Evolutionary conservation across 2,888 invertebrate genomes (phyloP).

Genomic region (Odiellus spinosus): DNA sequence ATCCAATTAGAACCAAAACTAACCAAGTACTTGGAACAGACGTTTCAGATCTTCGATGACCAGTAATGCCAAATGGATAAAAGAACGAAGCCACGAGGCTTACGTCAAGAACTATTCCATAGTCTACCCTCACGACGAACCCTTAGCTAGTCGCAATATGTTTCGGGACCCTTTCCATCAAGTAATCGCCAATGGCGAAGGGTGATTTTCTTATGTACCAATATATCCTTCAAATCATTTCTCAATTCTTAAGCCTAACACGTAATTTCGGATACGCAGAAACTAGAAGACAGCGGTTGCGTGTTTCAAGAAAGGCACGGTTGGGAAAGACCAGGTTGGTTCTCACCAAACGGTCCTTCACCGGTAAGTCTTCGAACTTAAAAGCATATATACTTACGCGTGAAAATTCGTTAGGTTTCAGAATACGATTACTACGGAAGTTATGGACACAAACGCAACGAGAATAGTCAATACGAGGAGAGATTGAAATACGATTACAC

Average conservation of each 20-base stretch:
- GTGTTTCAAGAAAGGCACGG: conserved; percentile 75
- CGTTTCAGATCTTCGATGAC: conserved; percentile 55
- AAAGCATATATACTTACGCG: no score
- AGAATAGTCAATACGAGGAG: conserved; percentile 49
- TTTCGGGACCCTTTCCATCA: conserved; percentile 50
- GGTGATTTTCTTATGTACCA: neutral
- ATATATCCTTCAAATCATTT: neutral
- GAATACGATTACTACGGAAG: conserved; percentile 71
- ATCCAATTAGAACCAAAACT: neutral
- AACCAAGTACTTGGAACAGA: conserved; percentile 28
- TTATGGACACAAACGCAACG: conserved; percentile 49
- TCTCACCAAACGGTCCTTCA: conserved; percentile 36
- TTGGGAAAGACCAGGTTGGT: conserved; percentile 80
- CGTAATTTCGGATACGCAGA: conserved; percentile 28
- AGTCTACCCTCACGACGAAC: conserved; percentile 68
- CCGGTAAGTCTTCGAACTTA: conserved; percentile 39
- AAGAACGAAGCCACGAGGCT: conserved; percentile 72
- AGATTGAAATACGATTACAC: conserved; percentile 56
- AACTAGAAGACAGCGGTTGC: conserved; percentile 55
- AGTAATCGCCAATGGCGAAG: conserved; percentile 27
- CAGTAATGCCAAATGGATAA: conserved; percentile 53
- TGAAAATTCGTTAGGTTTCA: conserved; percentile 18
- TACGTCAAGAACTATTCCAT: conserved; percentile 70
- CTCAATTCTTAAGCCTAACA: no score
- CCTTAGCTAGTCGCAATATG: conserved; percentile 57